phyloP scores from a whole-genome alignment of 1,140 invertebrate species.

The Rhopalosiphum padi region DNA sequence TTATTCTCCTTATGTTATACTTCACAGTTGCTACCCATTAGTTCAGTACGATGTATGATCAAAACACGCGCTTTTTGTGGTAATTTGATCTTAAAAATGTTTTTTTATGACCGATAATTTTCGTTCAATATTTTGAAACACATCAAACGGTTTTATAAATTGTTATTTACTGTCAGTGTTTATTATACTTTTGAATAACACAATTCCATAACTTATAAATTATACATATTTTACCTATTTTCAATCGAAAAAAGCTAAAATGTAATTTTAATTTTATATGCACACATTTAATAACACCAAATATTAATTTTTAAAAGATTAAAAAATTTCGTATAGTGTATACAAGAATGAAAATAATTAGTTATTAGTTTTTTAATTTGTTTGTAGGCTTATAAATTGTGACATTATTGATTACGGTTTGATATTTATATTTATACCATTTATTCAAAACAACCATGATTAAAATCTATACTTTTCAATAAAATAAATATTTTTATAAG shows the following conservation, averaged over 20 bases:
- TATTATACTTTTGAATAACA: background rate
- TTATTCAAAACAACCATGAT: background rate
- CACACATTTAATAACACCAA: background rate
- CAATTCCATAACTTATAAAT: background rate
- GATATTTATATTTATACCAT: background rate
- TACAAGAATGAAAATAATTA: background rate
- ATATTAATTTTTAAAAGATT: background rate
- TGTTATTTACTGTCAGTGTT: background rate
- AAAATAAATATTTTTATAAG: background rate
- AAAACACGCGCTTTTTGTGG: background rate
- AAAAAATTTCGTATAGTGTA: background rate
- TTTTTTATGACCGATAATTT: background rate
- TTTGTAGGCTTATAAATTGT: background rate
- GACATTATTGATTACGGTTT: background rate
- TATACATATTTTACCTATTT: background rate
- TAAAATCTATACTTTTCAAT: background rate
- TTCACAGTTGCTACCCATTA: background rate
- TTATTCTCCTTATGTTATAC: background rate
- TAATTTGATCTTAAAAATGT: slow-evolving; percentile 11
- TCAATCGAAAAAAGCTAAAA: background rate
- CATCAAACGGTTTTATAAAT: slow-evolving; percentile 10
- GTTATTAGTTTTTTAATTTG: background rate
- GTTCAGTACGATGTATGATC: background rate
- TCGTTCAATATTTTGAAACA: background rate
- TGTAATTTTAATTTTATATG: background rate